Evolutionary conservation across 1,140 invertebrate genomes (phyloP).

Genomic region (Gyrodactylus salaris): DNA sequence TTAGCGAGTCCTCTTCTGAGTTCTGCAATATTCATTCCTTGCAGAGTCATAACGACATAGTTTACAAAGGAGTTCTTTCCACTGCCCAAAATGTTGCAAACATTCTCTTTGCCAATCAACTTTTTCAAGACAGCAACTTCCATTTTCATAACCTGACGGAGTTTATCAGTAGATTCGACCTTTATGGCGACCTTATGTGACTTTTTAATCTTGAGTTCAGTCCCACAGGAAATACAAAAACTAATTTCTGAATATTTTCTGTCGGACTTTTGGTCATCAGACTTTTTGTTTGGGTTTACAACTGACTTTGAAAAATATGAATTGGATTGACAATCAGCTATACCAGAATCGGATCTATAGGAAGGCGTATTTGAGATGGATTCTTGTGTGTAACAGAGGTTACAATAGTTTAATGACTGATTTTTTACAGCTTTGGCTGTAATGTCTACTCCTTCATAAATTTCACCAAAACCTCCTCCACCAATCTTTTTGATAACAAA

Average conservation of each 20-base stretch:
- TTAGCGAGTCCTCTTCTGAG: constrained; percentile 51
- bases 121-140: constrained; percentile 5
- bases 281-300: not conserved
- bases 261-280: not conserved
- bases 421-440: not conserved
- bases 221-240: not conserved
- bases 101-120: constrained; percentile 42
- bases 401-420: not conserved
- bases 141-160: constrained; percentile 1
- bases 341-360: not conserved
- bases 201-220: not conserved
- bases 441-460: constrained; percentile 6
- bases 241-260: not conserved
- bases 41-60: constrained; percentile 87
- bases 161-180: not conserved
- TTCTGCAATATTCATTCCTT: constrained; percentile 74
- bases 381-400: not conserved
- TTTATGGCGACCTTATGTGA: constrained; percentile 3
- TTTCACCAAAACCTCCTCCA: constrained; percentile 7
- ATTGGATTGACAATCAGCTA: not conserved
- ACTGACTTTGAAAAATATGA: not conserved
- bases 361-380: not conserved
- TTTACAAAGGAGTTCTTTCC: constrained; percentile 81
- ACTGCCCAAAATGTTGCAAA: constrained; percentile 71
- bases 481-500: constrained; percentile 5